Base-by-base conservation (phyloP, 2,888 invertebrate genomes). In the Cistogaster globosa region DNA sequence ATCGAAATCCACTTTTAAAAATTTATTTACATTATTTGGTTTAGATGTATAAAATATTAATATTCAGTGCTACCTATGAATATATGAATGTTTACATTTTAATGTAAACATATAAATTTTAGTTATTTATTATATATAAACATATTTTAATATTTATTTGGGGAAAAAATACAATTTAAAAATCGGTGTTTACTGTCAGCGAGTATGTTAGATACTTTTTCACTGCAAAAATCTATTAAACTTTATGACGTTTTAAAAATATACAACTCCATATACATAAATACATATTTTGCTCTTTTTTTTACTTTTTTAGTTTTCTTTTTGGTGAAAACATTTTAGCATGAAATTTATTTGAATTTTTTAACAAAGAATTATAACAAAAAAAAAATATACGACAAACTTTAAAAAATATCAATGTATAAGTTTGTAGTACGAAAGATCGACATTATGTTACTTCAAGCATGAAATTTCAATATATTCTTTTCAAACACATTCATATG, bases 191-290 rank as follows among this genome's bases (percentile, higher is more conserved):
- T 65, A 67, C 62, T 81, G 72, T 81, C 72, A 85, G 22, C 62
- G 48, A 22, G n/a, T 48, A 62, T 74, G 42, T 77, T 81, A 72
- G 74, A 57, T 68, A 9, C 6, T 71, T 62, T 57, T 12, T 68
- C 20, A 38, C 48, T 38, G 22, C 26, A 65, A 81, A 26, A 85
- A 78, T 74, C 81, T 81, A 78, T 85, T 78, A 81, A 77, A 74
- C 22, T 85, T 81, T 78, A 85, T 85, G 78, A 65, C 68, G 6
- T 78, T 81, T 81, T 78, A 42, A 77, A 42, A 0, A 42, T 1
- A 42, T 12, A 42, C 42, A 12, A 1, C 65, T 63, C 63, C 63
- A 74, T 60, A 48, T 48, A 5, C 16, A 26, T 26, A 26, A 1
- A 26, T 26, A 26, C 26, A 14, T 16, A 16, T 60, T 42, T 6